These are phyloP conservation scores for Somateria mollissima DNA, from an alignment of 2,797 vertebrate genomes.

Conservation along the genomic window DNA sequence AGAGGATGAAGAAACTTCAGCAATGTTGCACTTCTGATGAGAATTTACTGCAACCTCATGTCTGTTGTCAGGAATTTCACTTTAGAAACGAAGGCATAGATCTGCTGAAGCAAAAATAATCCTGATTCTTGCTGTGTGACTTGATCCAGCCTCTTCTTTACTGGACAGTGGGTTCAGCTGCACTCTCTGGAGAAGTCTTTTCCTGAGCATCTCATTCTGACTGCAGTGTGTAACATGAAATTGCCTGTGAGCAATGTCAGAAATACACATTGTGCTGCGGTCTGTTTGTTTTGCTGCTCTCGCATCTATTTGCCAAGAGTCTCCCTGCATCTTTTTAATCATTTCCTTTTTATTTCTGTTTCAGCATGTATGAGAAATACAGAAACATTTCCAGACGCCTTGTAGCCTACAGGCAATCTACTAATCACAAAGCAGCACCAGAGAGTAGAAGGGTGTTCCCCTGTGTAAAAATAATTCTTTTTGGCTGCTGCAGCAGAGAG, in stretches of 20 bases:
- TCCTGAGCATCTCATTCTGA: not conserved
- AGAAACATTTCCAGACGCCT: not conserved
- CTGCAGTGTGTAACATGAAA: not conserved
- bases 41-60: not conserved
- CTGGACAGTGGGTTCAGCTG: not conserved
- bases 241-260: not conserved
- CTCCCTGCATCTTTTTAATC: not conserved
- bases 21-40: not conserved
- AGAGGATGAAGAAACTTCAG: not conserved
- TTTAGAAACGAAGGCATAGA: not conserved
- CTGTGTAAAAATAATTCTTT: not conserved
- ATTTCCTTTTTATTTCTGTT: not conserved
- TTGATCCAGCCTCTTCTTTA: not conserved
- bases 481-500: not conserved
- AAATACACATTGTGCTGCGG: not conserved
- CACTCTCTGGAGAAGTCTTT: rapidly evolving
- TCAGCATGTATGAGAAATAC: not conserved
- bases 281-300: not conserved
- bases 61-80: not conserved
- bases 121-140: not conserved
- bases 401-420: not conserved
- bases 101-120: not conserved
- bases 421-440: not conserved
- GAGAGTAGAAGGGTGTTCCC: not conserved
- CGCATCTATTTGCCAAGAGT: not conserved